Base-by-base conservation (phyloP, 2,888 invertebrate genomes). In the Synanthedon vespiformis region DNA sequence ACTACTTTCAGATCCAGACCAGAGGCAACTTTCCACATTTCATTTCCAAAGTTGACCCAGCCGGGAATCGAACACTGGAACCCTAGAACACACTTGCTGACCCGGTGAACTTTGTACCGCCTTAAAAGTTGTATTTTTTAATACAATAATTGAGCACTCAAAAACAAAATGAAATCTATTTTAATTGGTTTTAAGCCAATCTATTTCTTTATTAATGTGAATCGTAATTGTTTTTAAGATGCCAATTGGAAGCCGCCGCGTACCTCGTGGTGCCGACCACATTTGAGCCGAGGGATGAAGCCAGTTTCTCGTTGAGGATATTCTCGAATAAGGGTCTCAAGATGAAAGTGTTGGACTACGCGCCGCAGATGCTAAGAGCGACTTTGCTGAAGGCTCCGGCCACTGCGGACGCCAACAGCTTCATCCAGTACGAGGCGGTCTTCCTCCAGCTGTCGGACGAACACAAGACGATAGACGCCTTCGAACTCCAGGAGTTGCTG, bases 371-470 rank as follows among this genome's bases (percentile, higher is more conserved):
- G 66, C 84, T 92, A 49, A 94, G 93, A 70, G 89, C 93, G 0
- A 93, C 93, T 0, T 89, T 95, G 55, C 88, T 94, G n/a, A 93
- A 92, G 77, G 93, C 94, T 0, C 93, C 93, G 0, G 88, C 91
- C 0, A 14, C 12, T 12, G 50, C 40, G 3, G 92, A 93, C 59
- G 90, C 91, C 0, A 93, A 92, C 72, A 92, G 92, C 63, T 93
- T 95, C 64, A 90, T 91, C 51, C 95, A 96, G 69, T 97, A 97
- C 72, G 96, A 97, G 70, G 93, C 95, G 0, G 93, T 96, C 2
- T 97, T 97, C 71, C 85, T 96, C 55, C 95, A 96, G 70, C 77
- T 96, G 57, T 96, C 96, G 0, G 96, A 97, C 72, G 96, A 97
- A 69, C 95, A 96, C 70, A 89, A 92, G 67, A 95, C 96, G 0